Percentiles rank a stretch among this genome's conserved stretches.
Conservation (phyloP, 1,140 invertebrate genomes). For the Ceratitis capitata region DNA sequence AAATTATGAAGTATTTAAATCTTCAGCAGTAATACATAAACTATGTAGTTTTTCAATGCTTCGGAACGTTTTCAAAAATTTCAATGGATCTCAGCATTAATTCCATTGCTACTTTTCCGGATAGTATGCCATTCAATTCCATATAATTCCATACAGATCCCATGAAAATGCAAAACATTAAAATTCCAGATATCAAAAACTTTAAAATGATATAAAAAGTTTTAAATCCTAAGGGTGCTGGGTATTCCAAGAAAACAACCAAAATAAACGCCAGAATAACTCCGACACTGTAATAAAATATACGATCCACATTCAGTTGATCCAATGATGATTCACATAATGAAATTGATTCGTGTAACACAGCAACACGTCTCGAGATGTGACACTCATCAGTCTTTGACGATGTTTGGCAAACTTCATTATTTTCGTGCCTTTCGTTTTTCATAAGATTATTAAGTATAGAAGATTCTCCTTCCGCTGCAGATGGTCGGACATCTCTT, state of each 20-base stretch:
- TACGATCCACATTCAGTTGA: slow-evolving; percentile 69
- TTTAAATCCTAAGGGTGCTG: slow-evolving; percentile 64
- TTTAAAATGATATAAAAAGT: slow-evolving; percentile 68
- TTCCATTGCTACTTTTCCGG: slow-evolving; percentile 74
- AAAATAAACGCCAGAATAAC: slow-evolving; percentile 66
- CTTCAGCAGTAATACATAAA: neutral
- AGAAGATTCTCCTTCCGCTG: neutral
- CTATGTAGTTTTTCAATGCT: neutral
- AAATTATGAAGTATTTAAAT: neutral
- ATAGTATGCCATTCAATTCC: slow-evolving; percentile 79
- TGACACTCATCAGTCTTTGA: neutral
- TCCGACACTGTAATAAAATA: slow-evolving; percentile 70
- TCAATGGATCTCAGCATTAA: slow-evolving; percentile 62
- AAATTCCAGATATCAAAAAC: slow-evolving; percentile 72
- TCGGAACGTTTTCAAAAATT: neutral
- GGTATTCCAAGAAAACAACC: slow-evolving; percentile 62
- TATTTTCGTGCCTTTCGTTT: neutral
- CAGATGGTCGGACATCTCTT: slow-evolving; percentile 39
- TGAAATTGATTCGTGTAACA: slow-evolving; percentile 71
- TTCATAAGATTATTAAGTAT: neutral
- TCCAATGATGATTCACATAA: slow-evolving; percentile 71
- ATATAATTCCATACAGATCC: slow-evolving; percentile 81
- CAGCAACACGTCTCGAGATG: slow-evolving; percentile 51
- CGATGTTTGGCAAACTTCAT: neutral
- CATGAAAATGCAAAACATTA: slow-evolving; percentile 80